A percentile compares a stretch with the other conserved stretches of the same genome.
These are phyloP conservation scores for Gavia stellata DNA, from an alignment of 2,113 vertebrate genomes.

Conservation along the genomic window DNA sequence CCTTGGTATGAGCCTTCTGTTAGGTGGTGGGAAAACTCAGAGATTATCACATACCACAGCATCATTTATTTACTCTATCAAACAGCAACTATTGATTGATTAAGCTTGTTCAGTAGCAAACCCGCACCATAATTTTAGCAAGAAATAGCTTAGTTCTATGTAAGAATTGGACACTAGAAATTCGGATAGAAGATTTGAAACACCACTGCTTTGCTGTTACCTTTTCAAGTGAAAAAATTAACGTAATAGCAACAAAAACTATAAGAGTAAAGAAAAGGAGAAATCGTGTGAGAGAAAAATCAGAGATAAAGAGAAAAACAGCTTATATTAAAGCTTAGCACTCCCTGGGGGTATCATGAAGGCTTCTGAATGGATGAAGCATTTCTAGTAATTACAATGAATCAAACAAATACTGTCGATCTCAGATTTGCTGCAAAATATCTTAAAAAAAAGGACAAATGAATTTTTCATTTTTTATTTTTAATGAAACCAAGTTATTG, in stretches of 20 bases:
- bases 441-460: background rate
- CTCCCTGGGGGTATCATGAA: background rate
- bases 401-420: background rate
- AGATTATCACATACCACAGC: slow-evolving; percentile 10
- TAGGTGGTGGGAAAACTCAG: background rate
- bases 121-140: background rate
- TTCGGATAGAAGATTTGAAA: background rate
- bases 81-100: slow-evolving; percentile 22
- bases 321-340: background rate
- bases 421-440: background rate
- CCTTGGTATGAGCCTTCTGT: background rate
- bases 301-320: background rate
- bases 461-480: background rate
- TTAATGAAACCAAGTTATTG: background rate
- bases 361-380: background rate
- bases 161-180: background rate
- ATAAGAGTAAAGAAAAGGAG: background rate
- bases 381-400: background rate
- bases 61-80: slow-evolving; percentile 42
- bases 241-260: background rate
- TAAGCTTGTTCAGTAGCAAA: background rate
- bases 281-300: background rate
- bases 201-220: background rate
- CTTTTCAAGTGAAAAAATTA: background rate
- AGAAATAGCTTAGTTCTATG: background rate